Conservation (phyloP, 2,888 invertebrate species). For the Cataglyphis altisquamis region DNA sequence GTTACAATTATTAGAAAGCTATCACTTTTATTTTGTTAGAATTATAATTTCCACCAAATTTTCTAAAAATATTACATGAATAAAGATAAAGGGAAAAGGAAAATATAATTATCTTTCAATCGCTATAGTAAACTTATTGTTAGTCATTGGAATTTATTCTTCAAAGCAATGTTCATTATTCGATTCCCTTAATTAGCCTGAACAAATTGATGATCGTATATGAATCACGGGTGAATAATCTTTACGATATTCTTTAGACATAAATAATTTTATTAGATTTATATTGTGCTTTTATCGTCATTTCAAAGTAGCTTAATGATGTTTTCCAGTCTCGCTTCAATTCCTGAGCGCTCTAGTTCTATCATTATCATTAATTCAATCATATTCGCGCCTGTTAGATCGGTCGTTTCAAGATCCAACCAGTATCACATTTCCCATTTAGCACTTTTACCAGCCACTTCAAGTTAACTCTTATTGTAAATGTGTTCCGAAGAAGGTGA, state of each 20-base stretch:
- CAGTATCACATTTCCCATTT: background rate
- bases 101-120: background rate
- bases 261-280: background rate
- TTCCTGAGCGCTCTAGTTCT: background rate
- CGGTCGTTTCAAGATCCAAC: background rate
- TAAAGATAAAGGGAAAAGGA: background rate
- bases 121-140: background rate
- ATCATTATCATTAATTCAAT: background rate
- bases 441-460: conserved; percentile 4
- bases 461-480: background rate
- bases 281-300: background rate
- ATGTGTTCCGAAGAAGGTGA: background rate
- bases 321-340: background rate
- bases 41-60: background rate
- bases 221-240: background rate
- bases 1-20: background rate
- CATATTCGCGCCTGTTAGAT: background rate
- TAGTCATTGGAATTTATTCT: background rate
- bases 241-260: background rate
- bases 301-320: background rate
- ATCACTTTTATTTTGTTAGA: background rate
- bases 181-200: background rate
- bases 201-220: background rate
- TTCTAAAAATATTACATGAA: background rate
- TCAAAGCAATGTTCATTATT: background rate